A percentile compares a stretch with the other conserved stretches of the same genome.
These are phyloP conservation scores for Pristionchus fissidentatus DNA, from an alignment of 2,888 invertebrate genomes.

Conservation along the genomic window DNA sequence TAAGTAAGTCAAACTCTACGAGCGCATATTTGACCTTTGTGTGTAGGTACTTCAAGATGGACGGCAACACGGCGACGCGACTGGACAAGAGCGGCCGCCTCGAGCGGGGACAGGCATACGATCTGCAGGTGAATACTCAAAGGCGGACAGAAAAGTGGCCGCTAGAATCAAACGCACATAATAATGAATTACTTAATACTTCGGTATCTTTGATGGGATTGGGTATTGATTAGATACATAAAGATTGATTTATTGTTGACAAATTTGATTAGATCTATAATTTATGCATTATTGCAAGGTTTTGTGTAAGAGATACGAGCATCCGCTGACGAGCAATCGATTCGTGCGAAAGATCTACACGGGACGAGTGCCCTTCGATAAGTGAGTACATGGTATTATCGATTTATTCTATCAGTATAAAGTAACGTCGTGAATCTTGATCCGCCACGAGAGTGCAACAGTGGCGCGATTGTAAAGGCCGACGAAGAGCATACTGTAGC, in stretches of 20 bases:
- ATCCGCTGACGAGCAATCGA: conserved; percentile 57
- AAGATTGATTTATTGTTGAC: no score
- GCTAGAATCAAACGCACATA: no score
- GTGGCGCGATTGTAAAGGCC: conserved; percentile 46
- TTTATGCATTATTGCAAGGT: conserved; percentile 44
- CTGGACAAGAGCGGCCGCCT: conserved; percentile 51
- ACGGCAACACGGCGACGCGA: conserved; percentile 51
- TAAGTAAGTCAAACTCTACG: not conserved
- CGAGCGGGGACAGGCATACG: not conserved
- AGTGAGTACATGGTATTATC: not conserved
- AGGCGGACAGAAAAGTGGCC: no score
- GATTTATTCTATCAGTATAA: not conserved
- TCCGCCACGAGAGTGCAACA: conserved; percentile 40
- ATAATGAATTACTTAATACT: not conserved
- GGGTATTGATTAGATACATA: no score
- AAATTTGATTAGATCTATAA: not conserved
- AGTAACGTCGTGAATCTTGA: conserved; percentile 49
- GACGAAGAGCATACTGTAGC: conserved; percentile 42
- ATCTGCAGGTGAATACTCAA: not conserved
- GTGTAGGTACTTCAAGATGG: conserved; percentile 56
- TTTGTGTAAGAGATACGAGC: conserved; percentile 62
- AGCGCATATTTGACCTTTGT: not conserved
- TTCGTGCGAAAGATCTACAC: conserved; percentile 66
- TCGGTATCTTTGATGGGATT: no score
- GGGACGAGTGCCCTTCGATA: conserved; percentile 48